A percentile compares a stretch with the other conserved stretches of the same genome.
phyloP scores from a whole-genome alignment of 2,888 invertebrate genomes.

The Scaptomyza polygonia region DNA sequence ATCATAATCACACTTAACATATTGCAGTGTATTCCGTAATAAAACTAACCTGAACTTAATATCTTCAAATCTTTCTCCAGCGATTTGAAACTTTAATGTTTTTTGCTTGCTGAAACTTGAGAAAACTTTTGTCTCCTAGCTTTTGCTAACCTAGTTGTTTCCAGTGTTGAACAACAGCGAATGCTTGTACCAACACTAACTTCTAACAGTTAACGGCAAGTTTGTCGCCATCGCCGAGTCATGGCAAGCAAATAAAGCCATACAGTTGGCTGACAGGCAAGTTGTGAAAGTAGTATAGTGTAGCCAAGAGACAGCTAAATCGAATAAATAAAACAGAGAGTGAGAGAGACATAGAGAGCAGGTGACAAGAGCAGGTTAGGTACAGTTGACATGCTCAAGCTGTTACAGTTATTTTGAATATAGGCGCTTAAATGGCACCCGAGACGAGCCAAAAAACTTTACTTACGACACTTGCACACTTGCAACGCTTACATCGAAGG shows the following conservation, averaged over 20 bases:
- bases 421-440: conserved; percentile 60
- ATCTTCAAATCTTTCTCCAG: background rate
- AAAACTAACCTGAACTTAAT: too few species aligned
- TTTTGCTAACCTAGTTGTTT: background rate
- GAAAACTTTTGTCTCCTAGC: background rate
- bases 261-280: conserved; percentile 58
- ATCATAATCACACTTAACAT: background rate
- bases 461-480: conserved; percentile 4
- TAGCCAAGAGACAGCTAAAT: background rate
- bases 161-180: conserved; percentile 27
- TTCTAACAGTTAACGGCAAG: conserved; percentile 31
- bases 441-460: conserved; percentile 42
- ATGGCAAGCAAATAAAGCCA: conserved; percentile 22
- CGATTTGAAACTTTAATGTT: background rate
- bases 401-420: conserved; percentile 33
- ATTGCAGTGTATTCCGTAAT: too few species aligned
- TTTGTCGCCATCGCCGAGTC: conserved; percentile 30
- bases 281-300: conserved; percentile 2
- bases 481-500: conserved; percentile 38
- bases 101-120: background rate
- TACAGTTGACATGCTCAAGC: conserved; percentile 53
- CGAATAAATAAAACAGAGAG: background rate
- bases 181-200: conserved; percentile 22
- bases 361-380: conserved; percentile 27
- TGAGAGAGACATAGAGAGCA: background rate